A percentile compares a stretch with the other conserved stretches of the same genome.
phyloP scores from a whole-genome alignment of 1,140 invertebrate genomes.

The Penaeus indicus region DNA sequence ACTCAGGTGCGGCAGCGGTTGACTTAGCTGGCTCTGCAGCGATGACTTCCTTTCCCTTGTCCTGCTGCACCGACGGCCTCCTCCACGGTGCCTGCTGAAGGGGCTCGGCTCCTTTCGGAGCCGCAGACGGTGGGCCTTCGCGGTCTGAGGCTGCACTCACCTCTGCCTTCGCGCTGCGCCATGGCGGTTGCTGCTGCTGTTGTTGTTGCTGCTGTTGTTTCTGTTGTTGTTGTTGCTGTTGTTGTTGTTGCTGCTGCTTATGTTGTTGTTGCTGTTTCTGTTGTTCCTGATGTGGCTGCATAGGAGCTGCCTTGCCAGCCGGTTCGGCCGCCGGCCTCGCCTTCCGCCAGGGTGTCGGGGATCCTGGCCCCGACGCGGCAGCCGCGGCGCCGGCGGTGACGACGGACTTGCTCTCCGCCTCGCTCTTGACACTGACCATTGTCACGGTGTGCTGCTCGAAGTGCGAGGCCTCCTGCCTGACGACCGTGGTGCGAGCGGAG shows the following conservation, averaged over 20 bases:
- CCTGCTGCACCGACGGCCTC: neutral
- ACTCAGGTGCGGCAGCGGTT: neutral
- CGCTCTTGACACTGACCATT: constrained; percentile 29
- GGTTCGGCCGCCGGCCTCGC: neutral
- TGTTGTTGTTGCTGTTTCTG: neutral
- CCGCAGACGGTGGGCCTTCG: neutral
- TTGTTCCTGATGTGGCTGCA: neutral
- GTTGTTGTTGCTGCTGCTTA: too few relatives aligned
- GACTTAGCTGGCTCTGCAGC: neutral
- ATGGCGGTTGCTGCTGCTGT: constrained; percentile 36
- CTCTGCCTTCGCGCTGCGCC: constrained; percentile 42
- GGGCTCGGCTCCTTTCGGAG: constrained; percentile 12
- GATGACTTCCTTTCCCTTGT: neutral
- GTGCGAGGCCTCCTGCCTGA: neutral
- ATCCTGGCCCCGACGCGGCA: neutral
- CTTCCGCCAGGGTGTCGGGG: constrained; percentile 4
- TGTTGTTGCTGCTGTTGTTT: neutral
- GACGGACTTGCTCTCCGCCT: constrained; percentile 7
- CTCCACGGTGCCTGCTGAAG: constrained; percentile 41
- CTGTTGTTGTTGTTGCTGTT: too few relatives aligned
- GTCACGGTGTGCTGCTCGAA: neutral
- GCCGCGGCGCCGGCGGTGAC: neutral
- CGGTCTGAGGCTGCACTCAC: neutral
- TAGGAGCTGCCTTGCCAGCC: too few relatives aligned
- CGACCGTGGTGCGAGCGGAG: constrained; percentile 4